A percentile compares a stretch with the other conserved stretches of the same genome.
Conservation (phyloP, 2,888 invertebrate genomes). For the Aspidapion aeneum region DNA sequence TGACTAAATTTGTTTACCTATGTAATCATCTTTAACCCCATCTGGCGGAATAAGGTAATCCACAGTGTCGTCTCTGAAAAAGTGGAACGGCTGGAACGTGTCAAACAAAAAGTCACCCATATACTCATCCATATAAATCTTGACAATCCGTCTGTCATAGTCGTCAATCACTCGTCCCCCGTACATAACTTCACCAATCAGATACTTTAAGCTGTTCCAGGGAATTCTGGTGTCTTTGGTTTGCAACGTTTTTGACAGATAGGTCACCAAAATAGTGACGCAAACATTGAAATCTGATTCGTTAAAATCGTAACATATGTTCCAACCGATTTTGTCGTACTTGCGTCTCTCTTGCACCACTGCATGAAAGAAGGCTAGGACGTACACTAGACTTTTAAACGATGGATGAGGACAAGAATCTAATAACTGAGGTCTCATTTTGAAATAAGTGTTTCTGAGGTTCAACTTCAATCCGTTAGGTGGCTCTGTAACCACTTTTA, state of each 20-base stretch:
- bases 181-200: conserved; percentile 95
- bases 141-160: conserved; percentile 82
- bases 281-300: conserved; percentile 91
- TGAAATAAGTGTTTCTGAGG: conserved; percentile 83
- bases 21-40: conserved; percentile 65
- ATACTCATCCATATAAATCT: conserved; percentile 91
- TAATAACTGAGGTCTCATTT: conserved; percentile 71
- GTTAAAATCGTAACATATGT: conserved; percentile 90
- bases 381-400: conserved; percentile 82
- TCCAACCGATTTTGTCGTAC: conserved; percentile 94
- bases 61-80: conserved; percentile 69
- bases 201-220: conserved; percentile 88
- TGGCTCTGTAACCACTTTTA: conserved; percentile 85
- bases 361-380: conserved; percentile 90
- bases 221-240: conserved; percentile 65
- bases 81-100: conserved; percentile 87
- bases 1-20: no score
- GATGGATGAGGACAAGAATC: conserved; percentile 70
- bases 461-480: conserved; percentile 86
- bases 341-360: conserved; percentile 90
- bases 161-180: conserved; percentile 91
- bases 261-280: conserved; percentile 79
- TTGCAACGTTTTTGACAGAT: conserved; percentile 67
- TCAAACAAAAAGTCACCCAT: conserved; percentile 94
- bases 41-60: conserved; percentile 77